Conservation (phyloP, 2,888 invertebrate species). For the Euproctis similis region DNA sequence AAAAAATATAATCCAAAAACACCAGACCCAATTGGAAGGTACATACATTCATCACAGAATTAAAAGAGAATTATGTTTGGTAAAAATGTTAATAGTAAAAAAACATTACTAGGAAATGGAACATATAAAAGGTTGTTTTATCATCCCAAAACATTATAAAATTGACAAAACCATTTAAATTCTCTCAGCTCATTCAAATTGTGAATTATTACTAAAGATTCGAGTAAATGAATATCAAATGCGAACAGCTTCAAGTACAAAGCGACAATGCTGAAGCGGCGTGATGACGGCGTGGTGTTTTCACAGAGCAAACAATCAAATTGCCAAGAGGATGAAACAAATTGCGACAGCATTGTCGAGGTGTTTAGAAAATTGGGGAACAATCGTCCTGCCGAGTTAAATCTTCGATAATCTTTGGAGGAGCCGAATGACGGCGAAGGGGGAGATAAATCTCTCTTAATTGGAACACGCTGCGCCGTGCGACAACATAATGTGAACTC, state of each 20-base stretch:
- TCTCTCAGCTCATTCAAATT: constrained; percentile 41
- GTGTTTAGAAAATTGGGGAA: constrained; percentile 70
- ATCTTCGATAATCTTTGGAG: constrained; percentile 64
- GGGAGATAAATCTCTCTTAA: constrained; percentile 70
- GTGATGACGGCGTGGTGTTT: constrained; percentile 52
- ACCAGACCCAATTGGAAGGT: constrained; percentile 24
- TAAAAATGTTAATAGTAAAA: constrained; percentile 15
- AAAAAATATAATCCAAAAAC: constrained; percentile 23
- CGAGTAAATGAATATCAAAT: constrained; percentile 61
- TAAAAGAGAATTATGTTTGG: constrained; percentile 1
- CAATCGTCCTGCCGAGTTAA: constrained; percentile 65
- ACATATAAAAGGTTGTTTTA: constrained; percentile 34
- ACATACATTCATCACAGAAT: neutral
- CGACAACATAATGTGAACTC: constrained; percentile 64
- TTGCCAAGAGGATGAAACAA: constrained; percentile 61
- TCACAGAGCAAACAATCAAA: constrained; percentile 58
- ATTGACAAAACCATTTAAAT: constrained; percentile 41
- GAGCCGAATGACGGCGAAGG: constrained; percentile 50
- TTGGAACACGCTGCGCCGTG: constrained; percentile 58
- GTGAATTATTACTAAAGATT: constrained; percentile 51
- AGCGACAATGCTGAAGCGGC: constrained; percentile 43
- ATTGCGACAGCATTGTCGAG: constrained; percentile 62
- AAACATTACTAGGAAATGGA: constrained; percentile 15
- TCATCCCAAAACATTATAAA: constrained; percentile 44
- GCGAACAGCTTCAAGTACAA: constrained; percentile 46